Conservation (phyloP, 2,797 vertebrate genomes). For the Ibycter americanus region DNA sequence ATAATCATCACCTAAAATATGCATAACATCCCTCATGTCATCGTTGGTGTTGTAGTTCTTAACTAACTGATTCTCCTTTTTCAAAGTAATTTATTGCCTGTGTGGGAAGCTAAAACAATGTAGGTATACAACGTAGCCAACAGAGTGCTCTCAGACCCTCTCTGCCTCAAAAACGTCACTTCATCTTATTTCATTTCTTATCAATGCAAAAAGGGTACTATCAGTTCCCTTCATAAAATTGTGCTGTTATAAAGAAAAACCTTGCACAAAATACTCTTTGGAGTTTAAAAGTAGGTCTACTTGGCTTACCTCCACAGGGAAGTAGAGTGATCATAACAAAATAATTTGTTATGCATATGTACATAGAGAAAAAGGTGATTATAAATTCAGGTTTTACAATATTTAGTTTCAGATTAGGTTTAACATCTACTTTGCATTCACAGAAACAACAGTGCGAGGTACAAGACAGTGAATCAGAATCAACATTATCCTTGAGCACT, state of each 20-base stretch:
- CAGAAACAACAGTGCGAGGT: background rate
- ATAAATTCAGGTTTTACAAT: background rate
- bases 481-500: background rate
- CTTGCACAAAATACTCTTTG: background rate
- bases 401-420: background rate
- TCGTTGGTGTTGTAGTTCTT: background rate
- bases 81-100: background rate
- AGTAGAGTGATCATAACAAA: background rate
- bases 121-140: background rate
- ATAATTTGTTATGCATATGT: background rate
- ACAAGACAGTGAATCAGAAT: background rate
- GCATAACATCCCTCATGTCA: background rate
- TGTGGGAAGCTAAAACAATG: background rate
- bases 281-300: background rate
- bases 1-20: background rate
- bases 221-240: background rate
- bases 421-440: background rate
- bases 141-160: background rate
- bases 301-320: background rate
- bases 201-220: background rate
- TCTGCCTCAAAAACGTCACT: background rate
- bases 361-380: background rate
- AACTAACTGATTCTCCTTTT: background rate
- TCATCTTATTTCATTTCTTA: background rate
- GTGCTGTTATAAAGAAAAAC: background rate